These are phyloP conservation scores for Dinomys branickii DNA, from an alignment of 2,113 vertebrate genomes.

Conservation along the genomic window DNA sequence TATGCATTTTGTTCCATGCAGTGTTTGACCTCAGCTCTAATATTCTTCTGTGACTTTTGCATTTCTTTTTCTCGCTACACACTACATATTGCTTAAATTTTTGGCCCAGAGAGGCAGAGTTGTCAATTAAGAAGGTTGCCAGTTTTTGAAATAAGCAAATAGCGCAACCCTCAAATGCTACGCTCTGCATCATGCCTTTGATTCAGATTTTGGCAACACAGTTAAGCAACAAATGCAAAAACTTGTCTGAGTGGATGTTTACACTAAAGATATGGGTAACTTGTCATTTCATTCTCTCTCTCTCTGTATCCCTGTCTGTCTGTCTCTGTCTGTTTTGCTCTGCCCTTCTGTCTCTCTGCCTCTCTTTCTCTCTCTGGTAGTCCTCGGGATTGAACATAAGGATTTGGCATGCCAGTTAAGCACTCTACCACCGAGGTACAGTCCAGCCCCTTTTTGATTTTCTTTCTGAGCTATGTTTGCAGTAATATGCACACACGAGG, in stretches of 20 bases:
- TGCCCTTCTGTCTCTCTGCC: no score
- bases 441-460: not conserved
- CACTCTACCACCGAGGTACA: not conserved
- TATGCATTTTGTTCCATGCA: not conserved
- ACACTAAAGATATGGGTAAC: not conserved
- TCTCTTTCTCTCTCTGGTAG: not conserved
- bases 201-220: not conserved
- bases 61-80: not conserved
- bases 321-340: not conserved
- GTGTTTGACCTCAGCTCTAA: slow-evolving; percentile 20
- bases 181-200: not conserved
- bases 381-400: not conserved
- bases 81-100: not conserved
- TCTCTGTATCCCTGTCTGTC: no score
- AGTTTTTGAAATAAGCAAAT: slow-evolving; percentile 45
- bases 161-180: not conserved
- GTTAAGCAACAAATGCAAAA: not conserved
- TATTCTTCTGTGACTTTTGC: not conserved
- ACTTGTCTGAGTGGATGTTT: not conserved
- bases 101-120: not conserved
- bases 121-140: not conserved
- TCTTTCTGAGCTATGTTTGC: not conserved
- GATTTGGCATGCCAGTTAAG: not conserved
- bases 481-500: not conserved
- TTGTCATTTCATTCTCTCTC: not conserved